Conservation (phyloP, 1,140 invertebrate genomes). For the Drusus annulatus region DNA sequence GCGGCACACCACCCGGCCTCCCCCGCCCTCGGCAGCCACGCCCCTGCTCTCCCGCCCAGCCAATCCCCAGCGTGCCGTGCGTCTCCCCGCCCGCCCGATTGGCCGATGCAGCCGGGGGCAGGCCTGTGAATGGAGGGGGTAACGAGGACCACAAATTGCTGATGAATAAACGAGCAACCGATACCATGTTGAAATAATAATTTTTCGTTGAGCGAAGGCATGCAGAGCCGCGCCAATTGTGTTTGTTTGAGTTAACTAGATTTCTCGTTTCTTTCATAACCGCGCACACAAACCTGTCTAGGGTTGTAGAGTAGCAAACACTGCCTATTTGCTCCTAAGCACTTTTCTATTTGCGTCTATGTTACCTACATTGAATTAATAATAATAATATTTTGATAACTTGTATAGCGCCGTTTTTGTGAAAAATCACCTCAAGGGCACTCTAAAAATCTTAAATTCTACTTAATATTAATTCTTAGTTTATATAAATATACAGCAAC, state of each 20-base stretch:
- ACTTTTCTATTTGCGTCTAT: background rate
- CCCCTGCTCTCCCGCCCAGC: too few species aligned
- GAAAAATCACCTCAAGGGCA: too few species aligned
- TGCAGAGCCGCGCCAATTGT: constrained; percentile 8
- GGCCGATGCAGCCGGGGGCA: constrained; percentile 7
- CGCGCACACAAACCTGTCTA: background rate
- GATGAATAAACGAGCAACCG: constrained; percentile 30
- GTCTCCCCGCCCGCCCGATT: constrained; percentile 16
- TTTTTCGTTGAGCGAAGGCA: background rate
- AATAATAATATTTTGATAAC: too few species aligned
- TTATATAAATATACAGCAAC: too few species aligned
- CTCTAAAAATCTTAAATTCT: too few species aligned
- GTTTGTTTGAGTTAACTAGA: constrained; percentile 34
- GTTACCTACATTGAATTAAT: background rate
- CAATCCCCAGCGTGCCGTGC: background rate
- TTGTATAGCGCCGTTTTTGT: too few species aligned
- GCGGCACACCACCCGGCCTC: background rate
- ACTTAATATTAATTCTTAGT: too few species aligned
- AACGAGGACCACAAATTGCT: constrained; percentile 11
- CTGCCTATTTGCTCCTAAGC: background rate
- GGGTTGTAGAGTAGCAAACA: background rate
- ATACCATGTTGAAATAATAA: constrained; percentile 27
- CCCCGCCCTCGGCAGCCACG: too few species aligned
- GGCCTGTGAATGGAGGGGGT: background rate
- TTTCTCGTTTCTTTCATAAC: constrained; percentile 17